A percentile compares a stretch with the other conserved stretches of the same genome.
Evolutionary conservation across 2,113 vertebrate species (phyloP).

Genomic region (Oenanthe melanoleuca): DNA sequence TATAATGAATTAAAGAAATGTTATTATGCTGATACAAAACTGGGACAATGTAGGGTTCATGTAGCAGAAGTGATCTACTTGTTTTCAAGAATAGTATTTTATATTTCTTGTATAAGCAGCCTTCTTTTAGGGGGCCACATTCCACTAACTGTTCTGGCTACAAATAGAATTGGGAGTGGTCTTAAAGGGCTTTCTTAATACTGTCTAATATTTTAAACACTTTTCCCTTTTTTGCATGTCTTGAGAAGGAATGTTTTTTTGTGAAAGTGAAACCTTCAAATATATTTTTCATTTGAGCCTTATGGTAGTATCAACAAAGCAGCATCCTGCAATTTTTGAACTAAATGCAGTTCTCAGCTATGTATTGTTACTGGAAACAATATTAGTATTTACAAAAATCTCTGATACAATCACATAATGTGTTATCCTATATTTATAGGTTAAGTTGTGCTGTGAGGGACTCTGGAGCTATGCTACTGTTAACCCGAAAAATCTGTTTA

Average conservation of each 20-base stretch:
- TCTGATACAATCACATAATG: neutral
- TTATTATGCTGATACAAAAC: neutral
- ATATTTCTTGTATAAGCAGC: neutral
- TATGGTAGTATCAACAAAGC: neutral
- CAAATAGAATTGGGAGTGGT: neutral
- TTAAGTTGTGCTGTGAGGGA: neutral
- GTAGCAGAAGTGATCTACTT: neutral
- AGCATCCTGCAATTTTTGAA: neutral
- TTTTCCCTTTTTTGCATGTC: neutral
- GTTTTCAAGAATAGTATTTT: neutral
- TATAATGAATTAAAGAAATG: neutral
- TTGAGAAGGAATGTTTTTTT: neutral
- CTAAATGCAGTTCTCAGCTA: neutral
- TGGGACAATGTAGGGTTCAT: neutral
- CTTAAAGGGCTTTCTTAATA: neutral
- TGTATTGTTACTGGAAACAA: neutral
- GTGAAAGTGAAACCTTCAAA: neutral
- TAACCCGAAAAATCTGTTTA: constrained; percentile 4
- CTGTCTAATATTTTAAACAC: neutral
- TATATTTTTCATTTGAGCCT: neutral
- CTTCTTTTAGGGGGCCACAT: neutral
- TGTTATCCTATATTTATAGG: neutral
- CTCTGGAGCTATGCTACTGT: neutral
- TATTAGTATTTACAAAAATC: neutral
- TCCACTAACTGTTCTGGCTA: neutral